Conservation (phyloP, 1,140 invertebrate genomes). For the Drosophila erecta region DNA sequence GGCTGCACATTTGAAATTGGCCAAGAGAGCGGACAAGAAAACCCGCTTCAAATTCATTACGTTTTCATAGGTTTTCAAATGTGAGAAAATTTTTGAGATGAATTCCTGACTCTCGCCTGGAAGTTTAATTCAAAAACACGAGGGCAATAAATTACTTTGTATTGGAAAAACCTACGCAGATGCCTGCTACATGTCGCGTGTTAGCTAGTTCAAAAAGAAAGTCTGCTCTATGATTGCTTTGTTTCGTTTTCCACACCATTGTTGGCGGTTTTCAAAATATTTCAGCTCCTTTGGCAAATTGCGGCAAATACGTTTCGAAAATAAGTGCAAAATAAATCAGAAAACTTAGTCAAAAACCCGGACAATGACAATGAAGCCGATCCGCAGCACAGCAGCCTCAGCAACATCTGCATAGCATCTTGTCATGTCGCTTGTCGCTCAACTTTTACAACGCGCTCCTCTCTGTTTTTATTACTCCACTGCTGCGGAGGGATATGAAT, state of each 20-base stretch:
- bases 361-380: constrained; percentile 26
- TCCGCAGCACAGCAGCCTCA: not conserved
- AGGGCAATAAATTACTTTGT: constrained; percentile 50
- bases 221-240: constrained; percentile 69
- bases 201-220: constrained; percentile 59
- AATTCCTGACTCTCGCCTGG: constrained; percentile 2
- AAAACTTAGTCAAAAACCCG: constrained; percentile 21
- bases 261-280: constrained; percentile 20
- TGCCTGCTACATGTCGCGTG: constrained; percentile 55
- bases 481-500: constrained; percentile 33
- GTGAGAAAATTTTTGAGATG: constrained; percentile 36
- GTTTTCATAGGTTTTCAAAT: constrained; percentile 38
- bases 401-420: constrained; percentile 46
- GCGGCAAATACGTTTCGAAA: constrained; percentile 29
- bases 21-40: constrained; percentile 12
- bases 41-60: constrained; percentile 14
- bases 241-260: constrained; percentile 56
- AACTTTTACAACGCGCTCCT: constrained; percentile 34
- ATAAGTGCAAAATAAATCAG: constrained; percentile 19
- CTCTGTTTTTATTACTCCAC: constrained; percentile 40
- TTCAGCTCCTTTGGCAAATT: constrained; percentile 44
- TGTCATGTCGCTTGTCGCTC: constrained; percentile 28
- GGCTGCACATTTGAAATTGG: constrained; percentile 64
- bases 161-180: constrained; percentile 51
- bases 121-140: constrained; percentile 49